Evolutionary conservation across 2,888 invertebrate genomes (phyloP), one percentile per base, ranked within the genome.

Genomic region (Esperia sulphurella): DNA sequence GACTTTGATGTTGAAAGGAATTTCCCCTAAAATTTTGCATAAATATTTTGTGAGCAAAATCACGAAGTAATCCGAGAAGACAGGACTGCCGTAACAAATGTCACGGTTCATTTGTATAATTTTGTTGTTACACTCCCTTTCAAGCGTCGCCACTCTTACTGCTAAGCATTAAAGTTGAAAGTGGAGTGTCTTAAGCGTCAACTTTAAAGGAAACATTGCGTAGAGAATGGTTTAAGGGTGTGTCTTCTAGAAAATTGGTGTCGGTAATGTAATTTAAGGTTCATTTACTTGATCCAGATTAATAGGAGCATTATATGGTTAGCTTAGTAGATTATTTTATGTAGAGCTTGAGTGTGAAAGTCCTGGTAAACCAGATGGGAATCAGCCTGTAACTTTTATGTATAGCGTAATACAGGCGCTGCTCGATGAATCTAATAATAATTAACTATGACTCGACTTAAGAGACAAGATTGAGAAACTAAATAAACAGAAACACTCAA

Each of bases 101-200:
- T 28, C 30, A 44, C 40, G 38, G 35, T 41, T 46, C 38, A 45
- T 50, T 46, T 46, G 46, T 43, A 46, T 50, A 50, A 50, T 46
- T 46, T 41, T 38, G 33, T 33, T 46, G 47, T 43, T 43, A 29
- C 37, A 14, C 13, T 31, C 14, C 2, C 30, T 4, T n/a, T 10
- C 13, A 31, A 3, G 10, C 41, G 12, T 44, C 21, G 39, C 30
- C 12, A 29, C 33, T 46, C 30, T 33, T 33, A 8, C n/a, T 8
- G 21, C 38, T n/a, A 14, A 10, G 21, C 12, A 21, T 10, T 21
- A 21, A 21, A 39, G 33, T n/a, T 13, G 8, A 21, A 21, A 38
- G 13, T 10, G 8, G 41, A n/a, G 21, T 41, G 31, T 41, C 38
- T 39, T 33, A 4, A 10, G 30, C 13, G n/a, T 14, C 35, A 29